Evolutionary conservation across 2,113 vertebrate species (phyloP).

Genomic region (Brachionichthys hirsutus): DNA sequence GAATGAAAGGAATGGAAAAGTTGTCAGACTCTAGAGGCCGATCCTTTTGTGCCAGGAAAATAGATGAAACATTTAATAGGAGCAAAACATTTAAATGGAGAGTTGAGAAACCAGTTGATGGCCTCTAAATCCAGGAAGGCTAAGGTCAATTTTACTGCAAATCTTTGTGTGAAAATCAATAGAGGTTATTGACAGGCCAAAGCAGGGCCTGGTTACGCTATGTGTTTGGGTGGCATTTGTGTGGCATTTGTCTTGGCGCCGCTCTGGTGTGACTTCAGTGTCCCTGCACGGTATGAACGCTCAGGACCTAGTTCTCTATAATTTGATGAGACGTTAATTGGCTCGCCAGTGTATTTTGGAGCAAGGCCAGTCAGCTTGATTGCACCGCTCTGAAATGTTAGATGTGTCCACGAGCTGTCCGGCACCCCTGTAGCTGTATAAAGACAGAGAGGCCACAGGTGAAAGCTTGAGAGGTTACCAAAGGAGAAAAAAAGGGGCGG

Average conservation of each 20-base stretch:
- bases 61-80: constrained; percentile 8
- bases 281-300: constrained; percentile 30
- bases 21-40: constrained; percentile 24
- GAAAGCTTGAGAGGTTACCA: background rate
- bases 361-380: background rate
- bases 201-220: constrained; percentile 13
- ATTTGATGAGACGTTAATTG: constrained; percentile 62
- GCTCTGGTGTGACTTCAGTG: constrained; percentile 14
- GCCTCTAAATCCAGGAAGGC: constrained; percentile 24
- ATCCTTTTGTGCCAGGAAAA: constrained; percentile 29
- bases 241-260: constrained; percentile 44
- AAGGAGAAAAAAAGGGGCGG: background rate
- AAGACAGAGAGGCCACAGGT: constrained; percentile 15
- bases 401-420: constrained; percentile 7
- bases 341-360: constrained; percentile 21
- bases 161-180: background rate
- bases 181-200: constrained; percentile 35
- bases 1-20: constrained; percentile 13
- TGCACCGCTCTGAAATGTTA: constrained; percentile 16
- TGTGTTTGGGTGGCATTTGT: constrained; percentile 18
- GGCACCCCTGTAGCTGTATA: background rate
- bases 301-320: constrained; percentile 19
- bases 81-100: constrained; percentile 4
- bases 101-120: background rate
- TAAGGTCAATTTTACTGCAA: constrained; percentile 8